Percentiles rank a stretch among this genome's conserved stretches.
These are phyloP conservation scores for Coleophora flavipennella DNA, from an alignment of 2,888 invertebrate genomes.

Conservation along the genomic window DNA sequence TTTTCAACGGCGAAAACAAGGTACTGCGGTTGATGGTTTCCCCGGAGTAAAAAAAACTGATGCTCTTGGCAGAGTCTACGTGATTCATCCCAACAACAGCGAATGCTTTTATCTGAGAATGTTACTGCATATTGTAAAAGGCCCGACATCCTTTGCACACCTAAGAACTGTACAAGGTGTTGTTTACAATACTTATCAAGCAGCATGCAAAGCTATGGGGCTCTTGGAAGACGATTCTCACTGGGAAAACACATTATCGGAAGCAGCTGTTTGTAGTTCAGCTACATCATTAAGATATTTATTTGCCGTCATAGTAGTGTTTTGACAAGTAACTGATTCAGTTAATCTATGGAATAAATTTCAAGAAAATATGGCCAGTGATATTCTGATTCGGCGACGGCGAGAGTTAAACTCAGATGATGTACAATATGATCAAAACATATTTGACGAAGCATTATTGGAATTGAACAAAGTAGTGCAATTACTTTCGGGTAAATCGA, in stretches of 20 bases:
- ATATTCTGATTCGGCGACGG: too few species aligned
- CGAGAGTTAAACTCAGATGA: conserved; percentile 17
- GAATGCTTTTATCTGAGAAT: too few species aligned
- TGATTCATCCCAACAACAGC: too few species aligned
- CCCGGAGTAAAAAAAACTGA: too few species aligned
- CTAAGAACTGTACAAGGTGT: conserved; percentile 16
- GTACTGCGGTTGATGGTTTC: too few species aligned
- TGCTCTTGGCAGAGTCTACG: conserved; percentile 18
- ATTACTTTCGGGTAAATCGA: too few species aligned
- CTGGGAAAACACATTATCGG: conserved; percentile 22
- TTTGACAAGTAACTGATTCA: conserved; percentile 19
- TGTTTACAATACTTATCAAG: conserved; percentile 16
- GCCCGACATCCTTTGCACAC: conserved; percentile 24
- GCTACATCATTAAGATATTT: conserved; percentile 20
- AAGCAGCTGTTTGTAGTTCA: conserved; percentile 16
- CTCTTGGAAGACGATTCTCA: conserved; percentile 23
- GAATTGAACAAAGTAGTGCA: too few species aligned
- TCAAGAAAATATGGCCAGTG: too few species aligned
- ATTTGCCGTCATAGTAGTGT: conserved; percentile 18
- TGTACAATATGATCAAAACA: conserved; percentile 20
- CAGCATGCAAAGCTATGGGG: conserved; percentile 17
- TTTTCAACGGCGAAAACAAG: too few species aligned
- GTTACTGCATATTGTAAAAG: too few species aligned
- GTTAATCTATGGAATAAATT: conserved; percentile 19
- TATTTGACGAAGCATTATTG: too few species aligned